These are phyloP conservation scores for Bostrychus sinensis DNA, from an alignment of 2,113 vertebrate species.

Conservation along the genomic window DNA sequence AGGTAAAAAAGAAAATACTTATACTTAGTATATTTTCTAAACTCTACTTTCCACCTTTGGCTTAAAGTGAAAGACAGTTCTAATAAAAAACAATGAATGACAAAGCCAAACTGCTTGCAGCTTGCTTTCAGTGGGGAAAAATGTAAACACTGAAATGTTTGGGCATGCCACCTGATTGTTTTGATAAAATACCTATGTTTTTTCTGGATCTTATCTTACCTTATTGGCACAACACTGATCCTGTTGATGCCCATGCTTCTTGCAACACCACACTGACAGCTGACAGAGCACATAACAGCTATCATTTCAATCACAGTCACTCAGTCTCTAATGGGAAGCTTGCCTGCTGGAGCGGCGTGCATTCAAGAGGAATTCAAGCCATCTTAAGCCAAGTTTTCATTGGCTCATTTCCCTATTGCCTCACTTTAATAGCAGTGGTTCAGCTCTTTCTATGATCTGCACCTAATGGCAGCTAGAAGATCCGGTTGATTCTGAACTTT, in stretches of 20 bases:
- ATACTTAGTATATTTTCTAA: no score
- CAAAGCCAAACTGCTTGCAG: constrained; percentile 16
- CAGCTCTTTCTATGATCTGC: constrained; percentile 48
- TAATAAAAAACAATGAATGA: constrained; percentile 17
- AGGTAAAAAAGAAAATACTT: no score
- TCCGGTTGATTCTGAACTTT: constrained; percentile 36
- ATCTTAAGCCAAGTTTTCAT: constrained; percentile 60
- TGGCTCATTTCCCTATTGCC: constrained; percentile 58
- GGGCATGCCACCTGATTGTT: constrained; percentile 33
- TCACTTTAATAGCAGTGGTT: constrained; percentile 54
- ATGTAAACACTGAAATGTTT: constrained; percentile 45
- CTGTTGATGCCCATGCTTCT: constrained; percentile 39
- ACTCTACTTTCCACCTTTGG: no score
- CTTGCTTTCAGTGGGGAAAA: constrained; percentile 20
- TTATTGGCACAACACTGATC: constrained; percentile 22
- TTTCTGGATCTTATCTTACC: constrained; percentile 26
- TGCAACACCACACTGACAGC: constrained; percentile 50
- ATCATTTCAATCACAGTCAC: constrained; percentile 56
- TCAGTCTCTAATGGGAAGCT: constrained; percentile 50
- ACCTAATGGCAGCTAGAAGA: constrained; percentile 40
- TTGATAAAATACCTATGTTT: constrained; percentile 30
- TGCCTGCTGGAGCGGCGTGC: constrained; percentile 58
- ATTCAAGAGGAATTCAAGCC: constrained; percentile 60
- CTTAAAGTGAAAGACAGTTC: constrained; percentile 35
- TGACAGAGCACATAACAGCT: constrained; percentile 43